These are phyloP conservation scores for Cyclina sinensis DNA, from an alignment of 1,140 invertebrate species.

Conservation along the genomic window DNA sequence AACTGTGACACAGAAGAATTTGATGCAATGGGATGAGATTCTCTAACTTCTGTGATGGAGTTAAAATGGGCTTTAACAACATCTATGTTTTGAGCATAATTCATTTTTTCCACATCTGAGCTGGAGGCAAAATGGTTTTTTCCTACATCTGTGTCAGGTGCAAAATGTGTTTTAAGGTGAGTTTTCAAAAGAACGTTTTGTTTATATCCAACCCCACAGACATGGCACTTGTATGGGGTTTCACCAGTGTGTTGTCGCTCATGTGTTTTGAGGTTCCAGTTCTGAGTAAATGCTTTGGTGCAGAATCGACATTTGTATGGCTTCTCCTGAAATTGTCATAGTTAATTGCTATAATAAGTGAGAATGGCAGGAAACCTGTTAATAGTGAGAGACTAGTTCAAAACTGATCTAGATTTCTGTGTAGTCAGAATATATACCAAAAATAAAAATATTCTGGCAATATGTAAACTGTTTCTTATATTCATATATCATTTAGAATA, in stretches of 20 bases:
- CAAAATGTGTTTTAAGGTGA: conserved; percentile 36
- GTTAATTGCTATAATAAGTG: no score
- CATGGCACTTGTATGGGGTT: conserved; percentile 33
- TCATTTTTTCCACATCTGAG: not conserved
- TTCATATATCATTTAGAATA: no score
- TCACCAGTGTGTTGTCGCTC: conserved; percentile 53
- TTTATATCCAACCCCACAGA: conserved; percentile 39
- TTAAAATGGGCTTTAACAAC: conserved; percentile 9
- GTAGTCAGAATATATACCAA: no score
- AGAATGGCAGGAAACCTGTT: no score
- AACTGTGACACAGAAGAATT: not conserved
- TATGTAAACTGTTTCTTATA: no score
- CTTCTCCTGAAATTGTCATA: conserved; percentile 33
- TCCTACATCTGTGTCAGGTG: not conserved
- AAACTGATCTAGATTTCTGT: no score
- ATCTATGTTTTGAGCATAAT: not conserved
- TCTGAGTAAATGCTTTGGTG: conserved; percentile 40
- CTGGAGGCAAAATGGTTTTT: not conserved
- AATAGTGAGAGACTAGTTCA: no score
- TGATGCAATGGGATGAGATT: not conserved
- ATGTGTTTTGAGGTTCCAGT: conserved; percentile 52
- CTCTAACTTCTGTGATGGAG: not conserved
- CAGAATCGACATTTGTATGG: conserved; percentile 44
- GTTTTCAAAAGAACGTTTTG: conserved; percentile 42
- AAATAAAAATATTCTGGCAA: no score